Percentiles rank a stretch among this genome's conserved stretches.
Conservation (phyloP, 2,113 vertebrate genomes). For the Gavia stellata region DNA sequence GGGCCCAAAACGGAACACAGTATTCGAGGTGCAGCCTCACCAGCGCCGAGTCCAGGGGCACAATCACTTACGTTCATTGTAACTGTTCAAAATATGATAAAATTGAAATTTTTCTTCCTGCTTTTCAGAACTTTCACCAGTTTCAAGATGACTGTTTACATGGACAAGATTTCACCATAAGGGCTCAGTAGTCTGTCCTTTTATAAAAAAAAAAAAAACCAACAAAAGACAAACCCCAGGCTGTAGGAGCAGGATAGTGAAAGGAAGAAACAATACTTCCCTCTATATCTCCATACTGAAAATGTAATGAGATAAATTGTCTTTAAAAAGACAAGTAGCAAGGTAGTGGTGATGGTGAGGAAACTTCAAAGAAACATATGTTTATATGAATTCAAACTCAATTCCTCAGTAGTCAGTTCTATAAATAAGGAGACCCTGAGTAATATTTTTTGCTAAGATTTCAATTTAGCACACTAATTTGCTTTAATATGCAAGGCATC, state of each 20-base stretch:
- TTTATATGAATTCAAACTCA: background rate
- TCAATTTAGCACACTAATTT: background rate
- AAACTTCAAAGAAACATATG: background rate
- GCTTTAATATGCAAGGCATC: background rate
- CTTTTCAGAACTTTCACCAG: background rate
- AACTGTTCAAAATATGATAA: background rate
- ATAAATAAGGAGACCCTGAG: background rate
- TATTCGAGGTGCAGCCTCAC: too few species aligned
- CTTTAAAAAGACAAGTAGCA: background rate
- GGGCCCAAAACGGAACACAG: too few species aligned
- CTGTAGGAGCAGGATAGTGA: background rate
- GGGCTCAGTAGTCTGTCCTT: accelerated
- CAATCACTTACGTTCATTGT: too few species aligned
- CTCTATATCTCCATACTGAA: background rate
- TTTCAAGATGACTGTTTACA: background rate
- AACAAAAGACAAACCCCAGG: background rate
- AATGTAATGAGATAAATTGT: background rate
- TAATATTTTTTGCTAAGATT: background rate
- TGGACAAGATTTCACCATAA: background rate
- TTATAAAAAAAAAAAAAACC: background rate
- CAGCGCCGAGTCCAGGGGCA: too few species aligned
- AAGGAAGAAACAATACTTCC: background rate
- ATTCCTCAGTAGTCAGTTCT: background rate
- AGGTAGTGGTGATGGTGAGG: background rate
- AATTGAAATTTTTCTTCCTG: background rate